Evolutionary conservation across 2,113 vertebrate species (phyloP).

Genomic region (Forbesichthys papilliferus): DNA sequence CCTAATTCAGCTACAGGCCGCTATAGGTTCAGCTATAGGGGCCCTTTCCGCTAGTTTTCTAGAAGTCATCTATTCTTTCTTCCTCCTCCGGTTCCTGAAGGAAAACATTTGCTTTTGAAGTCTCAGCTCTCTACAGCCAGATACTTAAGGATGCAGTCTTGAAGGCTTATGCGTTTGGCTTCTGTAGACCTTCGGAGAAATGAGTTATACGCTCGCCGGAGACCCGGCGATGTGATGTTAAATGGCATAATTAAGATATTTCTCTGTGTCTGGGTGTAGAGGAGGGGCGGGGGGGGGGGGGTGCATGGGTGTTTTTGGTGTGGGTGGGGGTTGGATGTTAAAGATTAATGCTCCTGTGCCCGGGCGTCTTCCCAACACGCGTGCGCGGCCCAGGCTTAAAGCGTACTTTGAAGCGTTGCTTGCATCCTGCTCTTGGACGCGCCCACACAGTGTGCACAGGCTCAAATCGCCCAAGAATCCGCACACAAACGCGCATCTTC

Average conservation of each 20-base stretch:
- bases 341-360: conserved; percentile 63
- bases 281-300: not conserved
- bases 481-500: conserved; percentile 13
- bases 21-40: not conserved
- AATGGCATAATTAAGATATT: conserved; percentile 71
- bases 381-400: conserved; percentile 28
- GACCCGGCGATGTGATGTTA: conserved; percentile 62
- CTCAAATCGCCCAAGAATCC: not conserved
- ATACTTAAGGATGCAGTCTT: conserved; percentile 37
- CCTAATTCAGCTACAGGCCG: conserved; percentile 13
- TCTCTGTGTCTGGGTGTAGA: conserved; percentile 36
- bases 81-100: conserved; percentile 23
- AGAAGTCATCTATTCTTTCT: conserved; percentile 4
- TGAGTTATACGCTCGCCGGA: conserved; percentile 61
- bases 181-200: conserved; percentile 47
- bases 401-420: conserved; percentile 36
- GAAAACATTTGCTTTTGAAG: conserved; percentile 63
- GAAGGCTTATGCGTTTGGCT: conserved; percentile 59
- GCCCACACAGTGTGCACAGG: not conserved
- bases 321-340: conserved; percentile 57
- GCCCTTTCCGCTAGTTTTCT: conserved; percentile 14
- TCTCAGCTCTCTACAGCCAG: conserved; percentile 42
- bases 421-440: conserved; percentile 20
- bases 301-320: conserved; percentile 6
- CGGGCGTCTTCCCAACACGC: conserved; percentile 45